Base-by-base conservation (phyloP, 2,797 vertebrate species). In the Oreortyx pictus region DNA sequence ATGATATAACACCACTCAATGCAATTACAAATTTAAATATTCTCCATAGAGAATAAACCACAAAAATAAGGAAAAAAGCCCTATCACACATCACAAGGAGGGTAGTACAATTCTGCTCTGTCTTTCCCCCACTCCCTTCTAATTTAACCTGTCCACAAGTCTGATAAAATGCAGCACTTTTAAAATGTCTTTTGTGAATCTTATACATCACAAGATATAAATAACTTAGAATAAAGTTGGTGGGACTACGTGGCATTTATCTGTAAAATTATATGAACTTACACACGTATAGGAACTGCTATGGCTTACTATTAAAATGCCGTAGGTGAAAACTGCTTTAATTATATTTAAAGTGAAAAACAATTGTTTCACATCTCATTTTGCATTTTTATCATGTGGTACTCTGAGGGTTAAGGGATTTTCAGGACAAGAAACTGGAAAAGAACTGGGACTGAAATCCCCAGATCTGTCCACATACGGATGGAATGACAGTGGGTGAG, bases 401-500 rank as follows among this genome's bases (percentile, higher is more conserved):
- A 82, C 25, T 49, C 44, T 88, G 86, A 84, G 25, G 44, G 52
- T 87, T 91, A 92, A 84, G 49, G 64, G 77, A 92, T 82, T 83
- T 93, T 93, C 91, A 90, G 77, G 52, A 84, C 82, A 88, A 80
- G 68, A 46, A 29, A 84, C 77, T 91, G 89, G 54, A 91, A 92
- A 90, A 89, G 33, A 92, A 66, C 54, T 5, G 37, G 73, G 57
- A 44, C 71, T 59, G 65, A 91, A 91, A 92, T 83, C 85, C 82
- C 82, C 70, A 13, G 11, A 86, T 86, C 59, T 86, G 77, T 37
- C 82, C n/a, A 88, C 66, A 82, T 74, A 89, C 56, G 73, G 95
- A 87, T 47, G 87, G 87, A 94, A 96, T 81, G 89, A 84, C 76
- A 0, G 9, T 84, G 93, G 70, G 87, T 81, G 91, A 92, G 93